Percentiles rank a stretch among this genome's conserved stretches.
Conservation (phyloP, 2,113 vertebrate species). For the Synodontis membranacea region DNA sequence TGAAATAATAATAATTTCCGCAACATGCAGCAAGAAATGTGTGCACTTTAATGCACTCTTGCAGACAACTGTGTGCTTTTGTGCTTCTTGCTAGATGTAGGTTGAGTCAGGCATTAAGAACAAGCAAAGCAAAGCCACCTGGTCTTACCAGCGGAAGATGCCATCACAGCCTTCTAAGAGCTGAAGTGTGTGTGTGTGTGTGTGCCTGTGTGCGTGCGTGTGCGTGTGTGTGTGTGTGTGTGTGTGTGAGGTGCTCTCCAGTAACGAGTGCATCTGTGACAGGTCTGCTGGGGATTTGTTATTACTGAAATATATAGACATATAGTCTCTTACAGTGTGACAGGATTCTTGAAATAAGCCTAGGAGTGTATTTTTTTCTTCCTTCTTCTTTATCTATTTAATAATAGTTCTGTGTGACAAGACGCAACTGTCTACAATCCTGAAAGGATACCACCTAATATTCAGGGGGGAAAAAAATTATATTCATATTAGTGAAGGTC, state of each 20-base stretch:
- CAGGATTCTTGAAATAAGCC: not conserved
- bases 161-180: not conserved
- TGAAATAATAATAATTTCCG: not conserved
- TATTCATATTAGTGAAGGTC: not conserved
- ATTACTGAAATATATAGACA: not conserved
- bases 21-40: not conserved
- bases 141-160: not conserved
- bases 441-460: not conserved
- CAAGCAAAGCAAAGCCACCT: constrained; percentile 22
- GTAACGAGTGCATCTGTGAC: constrained; percentile 32
- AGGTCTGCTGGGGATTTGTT: constrained; percentile 11
- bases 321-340: not conserved
- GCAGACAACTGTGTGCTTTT: not conserved
- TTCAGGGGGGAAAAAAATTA: not conserved
- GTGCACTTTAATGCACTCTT: not conserved
- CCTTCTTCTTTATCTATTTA: not conserved
- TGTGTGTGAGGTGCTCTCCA: constrained; percentile 1
- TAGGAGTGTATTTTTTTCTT: not conserved
- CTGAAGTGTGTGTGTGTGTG: not conserved
- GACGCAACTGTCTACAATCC: not conserved
- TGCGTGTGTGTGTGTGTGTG: not conserved
- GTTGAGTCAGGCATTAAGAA: not conserved
- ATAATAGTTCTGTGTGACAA: not conserved
- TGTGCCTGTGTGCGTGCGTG: not conserved
- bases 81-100: not conserved